Conservation (phyloP, 2,888 invertebrate genomes). For the Automeris io region DNA sequence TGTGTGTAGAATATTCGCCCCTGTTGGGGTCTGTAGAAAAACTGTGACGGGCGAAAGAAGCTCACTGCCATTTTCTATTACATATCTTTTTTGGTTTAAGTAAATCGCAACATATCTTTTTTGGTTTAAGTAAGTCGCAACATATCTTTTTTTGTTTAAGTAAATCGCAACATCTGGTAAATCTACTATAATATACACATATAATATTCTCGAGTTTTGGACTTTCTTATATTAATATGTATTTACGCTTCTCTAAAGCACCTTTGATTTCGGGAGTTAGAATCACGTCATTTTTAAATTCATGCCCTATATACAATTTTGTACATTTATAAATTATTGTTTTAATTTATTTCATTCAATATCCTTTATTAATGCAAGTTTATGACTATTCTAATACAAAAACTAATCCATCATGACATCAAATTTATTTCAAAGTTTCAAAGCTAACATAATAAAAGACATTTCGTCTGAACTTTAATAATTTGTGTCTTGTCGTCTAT, state of each 20-base stretch:
- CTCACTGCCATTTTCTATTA: constrained; percentile 65
- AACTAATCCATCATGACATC: constrained; percentile 13
- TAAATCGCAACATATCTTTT: constrained; percentile 70
- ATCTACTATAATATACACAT: constrained; percentile 29
- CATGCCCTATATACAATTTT: no score
- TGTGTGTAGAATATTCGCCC: neutral
- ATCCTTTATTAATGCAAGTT: no score
- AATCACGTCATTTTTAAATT: no score
- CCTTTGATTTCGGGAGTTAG: no score
- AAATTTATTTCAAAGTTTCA: constrained; percentile 11
- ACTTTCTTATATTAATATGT: no score
- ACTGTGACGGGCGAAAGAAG: constrained; percentile 46
- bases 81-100: constrained; percentile 52
- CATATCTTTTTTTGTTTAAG: constrained; percentile 57
- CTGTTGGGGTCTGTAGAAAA: constrained; percentile 36
- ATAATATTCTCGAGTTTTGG: constrained; percentile 31
- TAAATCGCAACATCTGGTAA: constrained; percentile 67
- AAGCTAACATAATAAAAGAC: constrained; percentile 10
- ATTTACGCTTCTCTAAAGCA: constrained; percentile 34
- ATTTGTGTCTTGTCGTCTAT: constrained; percentile 2
- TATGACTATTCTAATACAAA: neutral
- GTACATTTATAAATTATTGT: no score
- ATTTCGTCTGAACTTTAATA: constrained; percentile 1
- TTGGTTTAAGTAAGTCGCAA: constrained; percentile 56
- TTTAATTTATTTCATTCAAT: no score